Base-by-base conservation (phyloP, 2,888 invertebrate genomes). In the Silvanus unidentatus region DNA sequence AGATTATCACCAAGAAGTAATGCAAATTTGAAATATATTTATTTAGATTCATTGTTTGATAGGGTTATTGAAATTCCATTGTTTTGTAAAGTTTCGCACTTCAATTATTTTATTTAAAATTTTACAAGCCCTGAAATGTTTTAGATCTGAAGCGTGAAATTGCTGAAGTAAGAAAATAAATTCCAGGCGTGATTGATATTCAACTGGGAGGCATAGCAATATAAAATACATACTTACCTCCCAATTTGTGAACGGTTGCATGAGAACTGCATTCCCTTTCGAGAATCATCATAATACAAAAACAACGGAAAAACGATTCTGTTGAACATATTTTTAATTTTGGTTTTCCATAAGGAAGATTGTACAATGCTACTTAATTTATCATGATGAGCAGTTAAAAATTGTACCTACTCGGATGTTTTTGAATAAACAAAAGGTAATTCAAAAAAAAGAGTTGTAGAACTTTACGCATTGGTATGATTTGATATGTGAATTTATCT, bases 211-310 rank as follows among this genome's bases (percentile, higher is more conserved):
- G 40, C 48, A 54, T 11, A 47, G 43, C 5, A 32, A 5, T 8
- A 6, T 28, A 28, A 28, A 28, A 28, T 28, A 28, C 6, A 10
- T 28, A n/a, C n/a, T n/a, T n/a, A 28, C 5, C 10, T 8, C 32
- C 32, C n/a, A 32, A 11, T 32, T 32, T 32, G 12, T 32, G 32
- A 5, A 32, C 10, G 32, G 11, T 12, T 5, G n/a, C 12, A 12
- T 55, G 58, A 2, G 50, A 48, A 12, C 54, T 55, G 13, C 56
- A 28, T 37, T 13, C 54, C 52, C n/a, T 16, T 43, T 41, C 58
- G 54, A 37, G 47, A 53, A 12, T 58, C 55, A 47, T 58, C 59
- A 39, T 47, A 59, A 43, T 48, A 59, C 27, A 59, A 5, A 9
- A 32, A 12, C n/a, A 32, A 11, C n/a, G 32, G 28, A 28, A 28